phyloP scores from a whole-genome alignment of 2,797 vertebrate genomes.

The Basileuterus tristriatus region DNA sequence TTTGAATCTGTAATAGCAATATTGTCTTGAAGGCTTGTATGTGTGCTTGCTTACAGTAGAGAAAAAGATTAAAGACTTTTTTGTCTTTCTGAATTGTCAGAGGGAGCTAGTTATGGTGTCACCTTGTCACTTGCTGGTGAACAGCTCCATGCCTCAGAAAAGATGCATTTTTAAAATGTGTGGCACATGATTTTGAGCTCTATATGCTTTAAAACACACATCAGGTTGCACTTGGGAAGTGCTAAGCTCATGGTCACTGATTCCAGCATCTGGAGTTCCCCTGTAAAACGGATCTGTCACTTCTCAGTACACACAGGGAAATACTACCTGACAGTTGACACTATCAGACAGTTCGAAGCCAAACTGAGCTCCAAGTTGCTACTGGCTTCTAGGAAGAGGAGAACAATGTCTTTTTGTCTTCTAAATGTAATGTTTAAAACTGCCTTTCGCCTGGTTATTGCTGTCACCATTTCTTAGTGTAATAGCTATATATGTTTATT shows the following conservation, averaged over 20 bases:
- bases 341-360: neutral
- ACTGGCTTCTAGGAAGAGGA: slow-evolving; percentile 1
- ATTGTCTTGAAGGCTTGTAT: neutral
- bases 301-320: neutral
- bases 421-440: neutral
- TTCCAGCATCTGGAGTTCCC: slow-evolving; percentile 25
- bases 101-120: neutral
- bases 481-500: neutral
- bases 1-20: neutral
- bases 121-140: neutral
- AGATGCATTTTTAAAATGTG: neutral
- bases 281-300: neutral
- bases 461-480: neutral
- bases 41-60: neutral
- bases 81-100: neutral
- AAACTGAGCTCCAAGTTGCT: neutral
- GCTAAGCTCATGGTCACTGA: fast-evolving
- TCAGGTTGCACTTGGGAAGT: neutral
- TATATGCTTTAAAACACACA: neutral
- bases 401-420: slow-evolving; percentile 28
- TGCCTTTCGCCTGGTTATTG: neutral
- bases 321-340: neutral
- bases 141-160: neutral
- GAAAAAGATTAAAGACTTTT: neutral
- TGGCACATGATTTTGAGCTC: neutral